Evolutionary conservation across 2,888 invertebrate species (phyloP), one percentile per base, ranked within the genome.

Genomic region (Tridacna gigas): DNA sequence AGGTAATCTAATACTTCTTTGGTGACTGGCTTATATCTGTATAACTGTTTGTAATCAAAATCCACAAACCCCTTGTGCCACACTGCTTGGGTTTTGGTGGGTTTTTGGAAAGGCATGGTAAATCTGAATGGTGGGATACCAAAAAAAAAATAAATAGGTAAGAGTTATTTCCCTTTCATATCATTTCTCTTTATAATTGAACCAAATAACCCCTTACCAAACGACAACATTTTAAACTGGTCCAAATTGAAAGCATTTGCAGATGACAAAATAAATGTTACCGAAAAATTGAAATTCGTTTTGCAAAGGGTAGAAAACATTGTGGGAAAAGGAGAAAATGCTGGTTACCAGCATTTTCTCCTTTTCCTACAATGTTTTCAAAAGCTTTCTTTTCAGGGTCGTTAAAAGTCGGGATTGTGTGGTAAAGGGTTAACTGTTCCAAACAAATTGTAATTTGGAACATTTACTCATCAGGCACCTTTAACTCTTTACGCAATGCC

Each of bases 1-100:
- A 92, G 79, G 65, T 91, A 90, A 60, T 88, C 78, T 13, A 92
- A 83, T 45, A 92, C 84, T 12, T 91, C 84, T 37, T 84, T 73
- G 11, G 88, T 84, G 12, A 91, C 88, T 69, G 89, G 86, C 61
- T 85, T 85, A 56, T 89, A 86, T 18, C 86, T 86, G 56, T 90
- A 84, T n/a, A 85, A 86, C 73, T 90, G 86, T 71, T 85, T 84
- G 79, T 88, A 91, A 60, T 84, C 83, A 13, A 92, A 82, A 22
- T 89, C 88, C 1, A 88, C 88, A 65, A 88, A 89, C 22, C 86
- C 79, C 56, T 86, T 90, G 75, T 89, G 87, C 90, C 90, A 90
- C 25, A 91, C 86, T 12, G 80, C 81, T 60, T 89, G 83, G 5
- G 89, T 90, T 48, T 74, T 74, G 18, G 89, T 77, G 12, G 86